Evolutionary conservation across 1,140 invertebrate species (phyloP).

Genomic region (Lamellibrachia luymesi): DNA sequence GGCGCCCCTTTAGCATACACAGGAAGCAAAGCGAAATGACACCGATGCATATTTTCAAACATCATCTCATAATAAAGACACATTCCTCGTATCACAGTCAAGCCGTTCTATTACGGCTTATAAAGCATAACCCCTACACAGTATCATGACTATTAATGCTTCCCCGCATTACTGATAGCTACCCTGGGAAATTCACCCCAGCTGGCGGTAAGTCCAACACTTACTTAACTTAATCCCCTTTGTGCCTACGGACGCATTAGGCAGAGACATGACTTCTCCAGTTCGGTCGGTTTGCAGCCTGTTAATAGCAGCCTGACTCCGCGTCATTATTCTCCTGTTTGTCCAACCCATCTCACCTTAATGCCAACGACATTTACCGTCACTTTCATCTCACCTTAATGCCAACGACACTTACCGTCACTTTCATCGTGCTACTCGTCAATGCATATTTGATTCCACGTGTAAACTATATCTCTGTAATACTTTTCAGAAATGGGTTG

Average conservation of each 20-base stretch:
- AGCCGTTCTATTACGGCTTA: too few species aligned
- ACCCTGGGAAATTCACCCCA: background rate
- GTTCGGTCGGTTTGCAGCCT: background rate
- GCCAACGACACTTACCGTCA: background rate
- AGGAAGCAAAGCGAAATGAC: too few species aligned
- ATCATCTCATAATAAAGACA: too few species aligned
- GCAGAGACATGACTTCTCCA: background rate
- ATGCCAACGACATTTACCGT: too few species aligned
- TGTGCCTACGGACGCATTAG: background rate
- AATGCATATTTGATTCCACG: too few species aligned
- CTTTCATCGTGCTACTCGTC: too few species aligned
- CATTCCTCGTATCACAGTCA: too few species aligned
- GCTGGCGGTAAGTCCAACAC: background rate
- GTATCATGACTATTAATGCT: background rate
- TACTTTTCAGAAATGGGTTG: background rate
- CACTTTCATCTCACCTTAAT: background rate
- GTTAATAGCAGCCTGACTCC: background rate
- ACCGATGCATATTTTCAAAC: too few species aligned
- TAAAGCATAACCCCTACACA: background rate
- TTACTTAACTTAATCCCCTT: background rate
- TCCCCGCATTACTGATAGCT: background rate
- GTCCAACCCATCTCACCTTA: background rate
- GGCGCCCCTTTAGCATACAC: too few species aligned
- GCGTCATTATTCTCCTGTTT: background rate
- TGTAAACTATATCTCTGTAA: background rate